Base-by-base conservation (phyloP, 2,113 vertebrate genomes). In the Silurus meridionalis region DNA sequence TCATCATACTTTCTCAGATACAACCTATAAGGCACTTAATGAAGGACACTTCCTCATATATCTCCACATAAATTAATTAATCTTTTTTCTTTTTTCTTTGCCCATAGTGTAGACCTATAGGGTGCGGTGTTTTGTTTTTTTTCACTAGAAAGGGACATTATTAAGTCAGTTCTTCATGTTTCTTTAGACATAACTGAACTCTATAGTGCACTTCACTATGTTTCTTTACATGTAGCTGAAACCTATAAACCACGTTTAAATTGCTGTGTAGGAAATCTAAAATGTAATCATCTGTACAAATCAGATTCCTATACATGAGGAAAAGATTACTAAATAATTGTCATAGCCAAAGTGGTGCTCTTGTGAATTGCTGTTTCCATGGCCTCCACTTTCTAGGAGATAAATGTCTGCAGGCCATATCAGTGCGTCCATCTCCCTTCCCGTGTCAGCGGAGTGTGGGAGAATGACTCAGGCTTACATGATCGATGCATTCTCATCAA, bases 401-500 rank as follows among this genome's bases (percentile, higher is more conserved):
- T 87, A 86, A 85, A 85, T 83, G 87, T 74, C 84, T 60, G 88
- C 46, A 8, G 19, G 88, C n/a, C 46, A 46, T 88, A 74, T 82
- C 85, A 79, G 84, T 77, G 74, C 82, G 69, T 88, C 85, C 82
- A 86, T 90, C 67, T 89, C 66, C 48, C 66, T 83, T 66, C 90
- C 85, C 80, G 89, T 89, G 71, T 85, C 89, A 89, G 88, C 57
- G 85, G 79, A 72, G 84, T 89, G 72, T 90, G 85, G 85, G 78
- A 82, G 83, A 89, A 89, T 89, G 84, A 88, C 46, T 89, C 83
- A 85, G 87, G 83, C 46, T 78, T 48, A 37, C 71, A 92, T 91
- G 91, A 93, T 93, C 92, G 90, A 92, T 92, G 89, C 89, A 79
- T 81, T 83, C 89, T 75, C 92, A 91, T 93, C 82, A 86, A 92